Base-by-base conservation (phyloP, 2,113 vertebrate genomes). In the Sclerurus mexicanus region DNA sequence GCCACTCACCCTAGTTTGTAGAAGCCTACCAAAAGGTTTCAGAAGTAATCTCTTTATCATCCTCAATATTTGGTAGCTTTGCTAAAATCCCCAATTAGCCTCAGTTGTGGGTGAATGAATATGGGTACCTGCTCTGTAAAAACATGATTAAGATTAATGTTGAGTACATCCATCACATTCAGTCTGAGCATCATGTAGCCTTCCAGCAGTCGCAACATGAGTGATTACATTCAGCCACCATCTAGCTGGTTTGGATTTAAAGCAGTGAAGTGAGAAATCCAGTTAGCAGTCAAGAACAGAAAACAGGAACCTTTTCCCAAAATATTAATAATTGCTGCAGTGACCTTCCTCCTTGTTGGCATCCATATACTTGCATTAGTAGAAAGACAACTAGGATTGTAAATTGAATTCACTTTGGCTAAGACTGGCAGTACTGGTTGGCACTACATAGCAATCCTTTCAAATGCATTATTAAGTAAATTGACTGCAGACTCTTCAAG, bases 341-440 rank as follows among this genome's bases (percentile, higher is more conserved):
- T 82, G 66, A 91, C 49, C 71, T 91, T 87, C 67, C 47, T 75
- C 56, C 58, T 87, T 68, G 69, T 59, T 69, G 78, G 81, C 60
- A 63, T 67, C 83, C 80, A 74, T 12, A 31, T 6, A 8, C 39
- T 86, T 84, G 33, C 64, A 68, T 77, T 90, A 96, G 55, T 9
- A 84, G 72, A 88, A 77, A 62, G 73, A 75, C 47, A 86, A 16
- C 63, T 33, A 82, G 67, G 20, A 88, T 49, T 1, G 2, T n/a
- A 86, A 93, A 88, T 40, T 84, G 40, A 87, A 87, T 87, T 94
- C 18, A 46, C 69, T 97, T 87, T 64, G 71, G 85, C 66, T 64
- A 82, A 6, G 1, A 55, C 14, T 78, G 56, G 55, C 64, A 89
- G 68, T 39, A 84, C 28, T 50, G 2, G 7, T 40, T 94, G 69